A percentile compares a stretch with the other conserved stretches of the same genome.
Evolutionary conservation across 2,113 vertebrate species (phyloP).

Genomic region (Rana temporaria): DNA sequence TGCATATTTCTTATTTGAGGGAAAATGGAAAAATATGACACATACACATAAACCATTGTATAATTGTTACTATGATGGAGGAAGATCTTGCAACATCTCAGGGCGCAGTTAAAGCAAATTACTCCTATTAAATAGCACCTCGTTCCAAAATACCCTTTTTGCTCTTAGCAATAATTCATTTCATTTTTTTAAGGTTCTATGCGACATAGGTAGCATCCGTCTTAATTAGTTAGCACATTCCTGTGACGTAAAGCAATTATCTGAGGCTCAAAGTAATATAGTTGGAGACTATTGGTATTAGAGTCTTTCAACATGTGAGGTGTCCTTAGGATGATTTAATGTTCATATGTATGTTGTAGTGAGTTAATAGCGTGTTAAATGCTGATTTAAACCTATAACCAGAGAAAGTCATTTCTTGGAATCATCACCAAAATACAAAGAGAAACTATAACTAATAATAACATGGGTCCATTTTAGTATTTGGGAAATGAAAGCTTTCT

Average conservation of each 20-base stretch:
- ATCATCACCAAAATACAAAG: constrained; percentile 27
- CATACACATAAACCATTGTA: constrained; percentile 39
- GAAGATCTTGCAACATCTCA: constrained; percentile 51
- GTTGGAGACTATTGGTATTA: constrained; percentile 70
- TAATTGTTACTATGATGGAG: constrained; percentile 49
- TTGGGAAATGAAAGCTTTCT: not conserved
- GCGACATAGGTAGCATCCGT: constrained; percentile 69
- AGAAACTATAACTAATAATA: constrained; percentile 12
- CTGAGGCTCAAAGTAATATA: constrained; percentile 68
- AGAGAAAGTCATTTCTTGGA: constrained; percentile 38
- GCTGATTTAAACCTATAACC: constrained; percentile 45
- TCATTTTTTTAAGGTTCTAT: constrained; percentile 72
- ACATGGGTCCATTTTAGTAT: not conserved
- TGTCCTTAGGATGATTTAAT: constrained; percentile 57
- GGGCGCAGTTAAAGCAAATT: constrained; percentile 57
- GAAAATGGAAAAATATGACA: constrained; percentile 17
- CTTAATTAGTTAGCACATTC: constrained; percentile 70
- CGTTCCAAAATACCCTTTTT: constrained; percentile 70
- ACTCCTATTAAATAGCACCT: constrained; percentile 55
- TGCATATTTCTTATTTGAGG: constrained; percentile 6
- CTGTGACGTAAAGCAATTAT: constrained; percentile 72
- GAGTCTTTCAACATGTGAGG: constrained; percentile 61
- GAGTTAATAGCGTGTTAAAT: constrained; percentile 55
- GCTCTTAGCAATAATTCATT: constrained; percentile 76
- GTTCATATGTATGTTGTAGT: constrained; percentile 57